A percentile compares a stretch with the other conserved stretches of the same genome.
phyloP scores from a whole-genome alignment of 2,113 vertebrate genomes.

The Pelobates fuscus region DNA sequence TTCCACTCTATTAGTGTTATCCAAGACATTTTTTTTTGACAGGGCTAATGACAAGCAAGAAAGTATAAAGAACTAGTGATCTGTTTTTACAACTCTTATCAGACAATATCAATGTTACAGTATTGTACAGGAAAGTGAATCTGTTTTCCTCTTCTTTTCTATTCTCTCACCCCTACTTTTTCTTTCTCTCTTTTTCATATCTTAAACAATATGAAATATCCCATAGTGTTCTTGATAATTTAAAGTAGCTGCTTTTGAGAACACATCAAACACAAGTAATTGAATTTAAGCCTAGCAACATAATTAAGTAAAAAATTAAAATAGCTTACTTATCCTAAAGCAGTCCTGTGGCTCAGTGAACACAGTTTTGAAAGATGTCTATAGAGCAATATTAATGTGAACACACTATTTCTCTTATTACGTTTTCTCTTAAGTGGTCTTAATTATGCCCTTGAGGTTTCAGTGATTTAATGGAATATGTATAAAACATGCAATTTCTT shows the following conservation, averaged over 20 bases:
- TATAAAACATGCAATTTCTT: slow-evolving; percentile 7
- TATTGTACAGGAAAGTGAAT: too few species aligned
- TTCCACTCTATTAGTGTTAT: too few species aligned
- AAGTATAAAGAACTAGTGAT: too few species aligned
- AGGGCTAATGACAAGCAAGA: too few species aligned
- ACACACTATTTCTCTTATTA: slow-evolving; percentile 5
- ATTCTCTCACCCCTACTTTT: too few species aligned
- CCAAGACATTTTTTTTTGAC: too few species aligned
- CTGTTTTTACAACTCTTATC: too few species aligned
- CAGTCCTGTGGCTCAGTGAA: slow-evolving; percentile 7
- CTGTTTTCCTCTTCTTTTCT: too few species aligned
- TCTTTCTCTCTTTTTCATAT: neutral
- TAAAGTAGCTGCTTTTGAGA: neutral
- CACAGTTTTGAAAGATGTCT: neutral
- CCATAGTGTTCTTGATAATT: neutral
- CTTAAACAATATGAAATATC: neutral
- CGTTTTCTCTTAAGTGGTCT: slow-evolving; percentile 4
- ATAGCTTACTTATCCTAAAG: slow-evolving; percentile 12
- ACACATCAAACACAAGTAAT: neutral
- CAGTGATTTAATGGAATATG: slow-evolving; percentile 10
- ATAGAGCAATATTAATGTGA: slow-evolving; percentile 1
- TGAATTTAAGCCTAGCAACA: slow-evolving; percentile 7
- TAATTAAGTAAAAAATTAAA: slow-evolving; percentile 18
- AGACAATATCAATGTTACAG: too few species aligned
- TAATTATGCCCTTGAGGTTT: slow-evolving; percentile 28